A percentile compares a stretch with the other conserved stretches of the same genome.
phyloP scores from a whole-genome alignment of 2,797 vertebrate genomes.

The Pipistrellus kuhlii region DNA sequence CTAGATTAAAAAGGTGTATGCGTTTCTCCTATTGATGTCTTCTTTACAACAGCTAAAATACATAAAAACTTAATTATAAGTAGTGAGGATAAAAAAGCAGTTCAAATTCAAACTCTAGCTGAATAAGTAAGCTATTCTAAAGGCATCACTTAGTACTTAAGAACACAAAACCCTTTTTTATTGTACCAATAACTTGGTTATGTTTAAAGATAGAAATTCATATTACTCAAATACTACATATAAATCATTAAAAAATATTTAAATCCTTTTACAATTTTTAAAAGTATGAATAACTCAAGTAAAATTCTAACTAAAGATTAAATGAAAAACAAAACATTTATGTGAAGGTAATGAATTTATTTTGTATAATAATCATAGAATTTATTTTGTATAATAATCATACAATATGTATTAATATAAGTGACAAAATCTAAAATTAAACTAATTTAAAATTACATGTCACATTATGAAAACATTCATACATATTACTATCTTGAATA shows the following conservation, averaged over 20 bases:
- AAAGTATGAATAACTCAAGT: constrained; percentile 33
- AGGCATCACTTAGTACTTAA: neutral
- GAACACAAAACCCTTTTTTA: constrained; percentile 3
- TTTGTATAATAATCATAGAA: constrained; percentile 30
- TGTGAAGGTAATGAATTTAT: constrained; percentile 31
- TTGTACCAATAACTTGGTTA: constrained; percentile 40
- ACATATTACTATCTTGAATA: neutral
- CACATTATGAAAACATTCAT: neutral
- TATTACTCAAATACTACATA: constrained; percentile 3
- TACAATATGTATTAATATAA: constrained; percentile 32
- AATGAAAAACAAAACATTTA: constrained; percentile 55
- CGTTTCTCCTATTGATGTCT: constrained; percentile 25
- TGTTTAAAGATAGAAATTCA: constrained; percentile 55
- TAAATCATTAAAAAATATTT: constrained; percentile 35
- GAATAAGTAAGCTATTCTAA: constrained; percentile 46
- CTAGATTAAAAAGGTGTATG: constrained; percentile 46
- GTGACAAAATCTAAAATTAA: constrained; percentile 42
- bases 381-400: constrained; percentile 44
- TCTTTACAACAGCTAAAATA: constrained; percentile 50
- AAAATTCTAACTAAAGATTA: constrained; percentile 57
- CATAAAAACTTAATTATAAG: constrained; percentile 42
- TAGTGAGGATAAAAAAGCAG: neutral
- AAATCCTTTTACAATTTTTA: neutral
- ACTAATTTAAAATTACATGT: constrained; percentile 26
- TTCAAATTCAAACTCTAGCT: constrained; percentile 41